Conservation (phyloP, 2,113 vertebrate genomes). For the Hylia prasina region DNA sequence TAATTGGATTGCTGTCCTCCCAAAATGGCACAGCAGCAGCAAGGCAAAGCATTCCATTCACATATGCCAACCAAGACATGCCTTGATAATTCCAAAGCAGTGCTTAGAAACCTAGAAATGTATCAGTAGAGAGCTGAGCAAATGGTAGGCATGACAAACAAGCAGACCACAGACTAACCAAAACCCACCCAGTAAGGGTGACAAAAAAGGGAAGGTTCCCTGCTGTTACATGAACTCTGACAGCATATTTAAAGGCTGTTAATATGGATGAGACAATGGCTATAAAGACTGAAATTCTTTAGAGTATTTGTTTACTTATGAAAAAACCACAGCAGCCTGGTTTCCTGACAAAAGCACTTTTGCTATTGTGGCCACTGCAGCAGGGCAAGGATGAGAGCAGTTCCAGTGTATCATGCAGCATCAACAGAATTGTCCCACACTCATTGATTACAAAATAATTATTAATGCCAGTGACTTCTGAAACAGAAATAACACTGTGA, state of each 20-base stretch:
- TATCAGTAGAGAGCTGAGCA: background rate
- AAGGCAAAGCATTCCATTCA: background rate
- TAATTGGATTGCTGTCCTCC: conserved; percentile 20
- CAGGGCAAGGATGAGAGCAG: background rate
- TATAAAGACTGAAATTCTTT: background rate
- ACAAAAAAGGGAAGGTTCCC: background rate
- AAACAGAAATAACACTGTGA: background rate
- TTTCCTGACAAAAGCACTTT: background rate
- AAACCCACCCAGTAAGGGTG: background rate
- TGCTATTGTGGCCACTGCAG: background rate
- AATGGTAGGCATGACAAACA: background rate
- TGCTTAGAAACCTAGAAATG: background rate
- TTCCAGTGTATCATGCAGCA: background rate
- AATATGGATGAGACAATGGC: background rate
- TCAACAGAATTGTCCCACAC: background rate
- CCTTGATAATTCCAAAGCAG: conserved; percentile 6
- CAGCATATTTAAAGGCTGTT: background rate
- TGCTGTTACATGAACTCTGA: background rate
- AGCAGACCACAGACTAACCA: background rate
- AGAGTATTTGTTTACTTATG: background rate
- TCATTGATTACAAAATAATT: background rate
- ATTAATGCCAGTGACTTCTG: background rate
- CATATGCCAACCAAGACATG: background rate
- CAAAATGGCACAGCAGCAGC: background rate
- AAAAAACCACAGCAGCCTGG: background rate